These are phyloP conservation scores for Pampus argenteus DNA, from an alignment of 2,797 vertebrate genomes.

Conservation along the genomic window DNA sequence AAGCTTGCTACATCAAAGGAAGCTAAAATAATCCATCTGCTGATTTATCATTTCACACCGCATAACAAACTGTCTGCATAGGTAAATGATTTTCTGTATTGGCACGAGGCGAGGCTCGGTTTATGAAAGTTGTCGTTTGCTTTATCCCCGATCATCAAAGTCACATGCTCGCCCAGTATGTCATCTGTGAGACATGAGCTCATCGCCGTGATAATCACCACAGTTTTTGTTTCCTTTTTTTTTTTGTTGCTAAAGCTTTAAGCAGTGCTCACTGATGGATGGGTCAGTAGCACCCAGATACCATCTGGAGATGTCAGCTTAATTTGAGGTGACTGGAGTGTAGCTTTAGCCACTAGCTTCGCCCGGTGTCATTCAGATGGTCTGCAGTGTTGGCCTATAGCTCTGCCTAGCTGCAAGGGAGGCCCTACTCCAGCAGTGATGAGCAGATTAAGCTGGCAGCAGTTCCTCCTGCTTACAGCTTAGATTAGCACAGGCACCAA, in stretches of 20 bases:
- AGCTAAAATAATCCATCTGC: conserved; percentile 13
- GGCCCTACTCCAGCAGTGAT: conserved; percentile 49
- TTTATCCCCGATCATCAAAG: conserved; percentile 11
- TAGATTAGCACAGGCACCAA: conserved; percentile 81
- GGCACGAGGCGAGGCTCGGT: neutral
- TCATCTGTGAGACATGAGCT: conserved; percentile 21
- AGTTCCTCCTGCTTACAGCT: conserved; percentile 77
- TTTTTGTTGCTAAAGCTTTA: conserved; percentile 51
- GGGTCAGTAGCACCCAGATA: conserved; percentile 61
- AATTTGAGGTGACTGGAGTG: conserved; percentile 44
- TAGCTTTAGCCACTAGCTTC: conserved; percentile 24
- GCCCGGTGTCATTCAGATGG: conserved; percentile 7
- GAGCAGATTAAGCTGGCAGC: conserved; percentile 85
- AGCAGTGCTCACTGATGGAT: conserved; percentile 48
- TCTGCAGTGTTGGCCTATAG: conserved; percentile 24
- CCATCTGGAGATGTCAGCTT: conserved; percentile 70
- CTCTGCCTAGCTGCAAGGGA: conserved; percentile 27
- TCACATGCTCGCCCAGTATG: conserved; percentile 14
- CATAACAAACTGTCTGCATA: conserved; percentile 16
- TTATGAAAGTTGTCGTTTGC: conserved; percentile 12
- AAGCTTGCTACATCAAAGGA: conserved; percentile 38
- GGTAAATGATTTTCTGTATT: conserved; percentile 8
- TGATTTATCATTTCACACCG: conserved; percentile 13
- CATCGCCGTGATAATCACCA: conserved; percentile 16
- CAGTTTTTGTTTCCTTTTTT: conserved; percentile 28